These are phyloP conservation scores for Dasysyrphus albostriatus DNA, from an alignment of 2,888 invertebrate genomes.

Conservation along the genomic window DNA sequence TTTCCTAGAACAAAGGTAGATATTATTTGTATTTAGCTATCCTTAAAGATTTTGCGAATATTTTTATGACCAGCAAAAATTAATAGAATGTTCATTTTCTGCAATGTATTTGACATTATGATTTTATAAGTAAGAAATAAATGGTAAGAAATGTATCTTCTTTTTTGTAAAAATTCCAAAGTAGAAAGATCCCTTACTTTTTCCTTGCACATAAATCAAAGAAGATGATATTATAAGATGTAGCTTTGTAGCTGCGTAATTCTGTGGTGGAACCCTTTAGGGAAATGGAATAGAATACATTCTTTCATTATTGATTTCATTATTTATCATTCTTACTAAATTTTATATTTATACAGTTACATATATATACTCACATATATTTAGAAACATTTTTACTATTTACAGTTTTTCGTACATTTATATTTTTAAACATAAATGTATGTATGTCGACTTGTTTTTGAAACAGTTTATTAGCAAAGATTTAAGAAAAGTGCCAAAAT, in stretches of 20 bases:
- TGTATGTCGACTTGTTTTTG: no score
- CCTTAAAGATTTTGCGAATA: neutral
- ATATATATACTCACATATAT: no score
- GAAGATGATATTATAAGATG: neutral
- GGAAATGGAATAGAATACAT: conserved; percentile 16
- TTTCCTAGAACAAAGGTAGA: neutral
- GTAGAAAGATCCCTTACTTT: neutral
- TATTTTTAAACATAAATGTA: no score
- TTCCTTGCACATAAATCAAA: conserved; percentile 9
- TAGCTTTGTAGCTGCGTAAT: no score
- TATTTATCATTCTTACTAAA: conserved; percentile 10
- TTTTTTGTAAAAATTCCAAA: neutral
- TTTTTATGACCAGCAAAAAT: conserved; percentile 2
- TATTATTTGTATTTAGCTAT: neutral
- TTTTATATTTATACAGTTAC: neutral
- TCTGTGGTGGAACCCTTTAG: neutral
- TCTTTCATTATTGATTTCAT: conserved; percentile 24
- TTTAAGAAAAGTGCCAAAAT: no score
- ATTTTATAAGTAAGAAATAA: neutral
- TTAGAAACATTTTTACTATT: no score
- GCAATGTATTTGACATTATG: conserved; percentile 3
- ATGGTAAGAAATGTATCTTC: neutral
- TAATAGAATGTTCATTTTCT: conserved; percentile 7
- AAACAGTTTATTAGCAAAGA: no score
- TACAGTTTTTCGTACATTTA: no score